Evolutionary conservation across 1,140 invertebrate species (phyloP), one percentile per base, ranked within the genome.

Genomic region (Pygmarrhopalites habei): DNA sequence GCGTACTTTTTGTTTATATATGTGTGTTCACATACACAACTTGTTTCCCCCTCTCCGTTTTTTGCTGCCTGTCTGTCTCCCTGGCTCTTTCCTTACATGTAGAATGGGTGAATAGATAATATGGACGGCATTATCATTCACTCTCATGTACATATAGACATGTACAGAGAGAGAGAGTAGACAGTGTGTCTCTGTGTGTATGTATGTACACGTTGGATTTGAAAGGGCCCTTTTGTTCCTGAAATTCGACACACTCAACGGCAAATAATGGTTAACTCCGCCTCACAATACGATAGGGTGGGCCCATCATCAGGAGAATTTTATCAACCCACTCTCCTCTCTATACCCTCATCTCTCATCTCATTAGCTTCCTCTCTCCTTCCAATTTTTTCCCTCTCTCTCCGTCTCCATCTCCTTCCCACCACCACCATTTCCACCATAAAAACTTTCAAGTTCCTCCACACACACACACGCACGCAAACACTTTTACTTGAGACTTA

Each of bases 171-270:
- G 5, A 35, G 15, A 5, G 32, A 7, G 60, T 25, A 35, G 32
- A 7, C 32, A 35, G 15, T 15, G 32, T 35, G 60, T 25, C 46
- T 53, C 21, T 32, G 55, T 28, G 28, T 26, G 49, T 21, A 52
- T 39, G 26, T 30, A 44, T 23, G 29, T 44, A n/a, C 28, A 56
- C n/a, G 47, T 1, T 5, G 39, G 26, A 47, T 29, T 57, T 26
- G 26, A n/a, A 53, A 2, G n/a, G 17, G 19, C 62, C 46, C 67
- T 62, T 65, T 69, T 69, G 67, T 69, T 69, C 67, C 67, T 64
- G 58, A 49, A 69, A 66, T 69, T 69, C 63, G 68, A 69, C 68
- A 69, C 65, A 69, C 68, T 69, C 68, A 67, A 64, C 59, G 65
- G 65, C 35, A 65, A n/a, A 70, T 67, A 70, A 70, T 67, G 63